Evolutionary conservation across 1,140 invertebrate genomes (phyloP).

Genomic region (Portunus trituberculatus): DNA sequence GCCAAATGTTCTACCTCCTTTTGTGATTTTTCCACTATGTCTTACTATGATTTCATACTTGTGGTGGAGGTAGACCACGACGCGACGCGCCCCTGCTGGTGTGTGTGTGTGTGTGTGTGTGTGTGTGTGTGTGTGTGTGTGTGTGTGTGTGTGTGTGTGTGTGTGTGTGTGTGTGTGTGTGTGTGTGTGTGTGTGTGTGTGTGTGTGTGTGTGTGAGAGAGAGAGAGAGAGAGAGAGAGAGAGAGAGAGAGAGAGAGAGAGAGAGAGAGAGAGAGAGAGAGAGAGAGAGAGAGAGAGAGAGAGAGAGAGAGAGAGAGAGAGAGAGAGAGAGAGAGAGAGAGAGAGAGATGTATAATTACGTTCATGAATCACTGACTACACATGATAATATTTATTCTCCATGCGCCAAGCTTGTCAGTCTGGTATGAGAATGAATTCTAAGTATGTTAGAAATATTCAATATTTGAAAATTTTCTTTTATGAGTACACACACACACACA

Average conservation of each 20-base stretch:
- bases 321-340: too few species aligned
- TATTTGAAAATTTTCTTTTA: neutral
- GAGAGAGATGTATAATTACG: too few species aligned
- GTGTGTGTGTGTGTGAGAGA: neutral
- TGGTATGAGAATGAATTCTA: too few species aligned
- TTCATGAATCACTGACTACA: too few species aligned
- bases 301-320: too few species aligned
- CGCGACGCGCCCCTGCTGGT: neutral
- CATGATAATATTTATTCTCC: too few species aligned
- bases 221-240: neutral
- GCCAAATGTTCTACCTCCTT: conserved; percentile 75
- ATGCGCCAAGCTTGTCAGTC: too few species aligned
- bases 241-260: neutral
- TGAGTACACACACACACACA: neutral
- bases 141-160: conserved; percentile 26
- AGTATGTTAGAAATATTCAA: neutral
- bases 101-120: conserved; percentile 30
- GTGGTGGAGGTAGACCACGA: neutral
- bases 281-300: neutral
- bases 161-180: conserved; percentile 21
- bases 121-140: conserved; percentile 7
- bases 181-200: neutral
- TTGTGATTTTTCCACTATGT: conserved; percentile 62
- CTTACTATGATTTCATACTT: neutral
- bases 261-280: neutral